phyloP scores from a whole-genome alignment of 2,113 vertebrate genomes.

The Cyanoderma ruficeps region DNA sequence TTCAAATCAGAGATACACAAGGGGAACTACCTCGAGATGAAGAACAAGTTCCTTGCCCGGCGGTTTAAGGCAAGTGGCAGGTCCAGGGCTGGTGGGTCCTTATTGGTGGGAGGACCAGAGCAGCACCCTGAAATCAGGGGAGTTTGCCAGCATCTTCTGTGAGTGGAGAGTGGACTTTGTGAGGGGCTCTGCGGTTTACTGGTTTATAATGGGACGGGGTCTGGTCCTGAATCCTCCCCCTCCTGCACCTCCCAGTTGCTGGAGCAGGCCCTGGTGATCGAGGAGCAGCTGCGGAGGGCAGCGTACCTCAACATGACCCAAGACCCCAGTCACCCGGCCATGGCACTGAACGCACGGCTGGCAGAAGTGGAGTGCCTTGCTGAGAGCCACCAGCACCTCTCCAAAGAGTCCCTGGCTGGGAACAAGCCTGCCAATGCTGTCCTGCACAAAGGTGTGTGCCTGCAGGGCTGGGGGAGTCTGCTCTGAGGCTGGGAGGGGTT shows the following conservation, averaged over 20 bases:
- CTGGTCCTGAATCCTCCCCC: neutral
- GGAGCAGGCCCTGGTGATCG: conserved; percentile 97
- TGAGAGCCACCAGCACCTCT: conserved; percentile 97
- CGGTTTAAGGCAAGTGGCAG: conserved; percentile 86
- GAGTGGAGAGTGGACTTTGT: neutral
- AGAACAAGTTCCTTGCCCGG: conserved; percentile 97
- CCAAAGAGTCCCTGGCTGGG: conserved; percentile 95
- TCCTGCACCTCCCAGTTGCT: conserved; percentile 77
- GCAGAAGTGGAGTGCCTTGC: conserved; percentile 97
- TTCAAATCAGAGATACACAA: conserved; percentile 97
- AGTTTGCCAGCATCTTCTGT: neutral
- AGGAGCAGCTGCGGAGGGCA: conserved; percentile 93
- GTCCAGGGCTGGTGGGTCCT: neutral
- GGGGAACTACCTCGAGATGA: conserved; percentile 98
- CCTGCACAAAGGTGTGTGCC: conserved; percentile 90
- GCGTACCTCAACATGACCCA: conserved; percentile 99
- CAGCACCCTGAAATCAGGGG: accelerated
- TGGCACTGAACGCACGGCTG: conserved; percentile 94
- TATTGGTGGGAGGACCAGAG: neutral
- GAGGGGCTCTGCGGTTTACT: accelerated
- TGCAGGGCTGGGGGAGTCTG: neutral
- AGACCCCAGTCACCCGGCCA: conserved; percentile 92
- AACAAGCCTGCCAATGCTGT: conserved; percentile 97
- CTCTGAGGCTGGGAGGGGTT: neutral
- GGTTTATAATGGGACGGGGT: neutral